Evolutionary conservation across 2,888 invertebrate species (phyloP), one percentile per base, ranked within the genome.

Genomic region (Copidosoma aretas): DNA sequence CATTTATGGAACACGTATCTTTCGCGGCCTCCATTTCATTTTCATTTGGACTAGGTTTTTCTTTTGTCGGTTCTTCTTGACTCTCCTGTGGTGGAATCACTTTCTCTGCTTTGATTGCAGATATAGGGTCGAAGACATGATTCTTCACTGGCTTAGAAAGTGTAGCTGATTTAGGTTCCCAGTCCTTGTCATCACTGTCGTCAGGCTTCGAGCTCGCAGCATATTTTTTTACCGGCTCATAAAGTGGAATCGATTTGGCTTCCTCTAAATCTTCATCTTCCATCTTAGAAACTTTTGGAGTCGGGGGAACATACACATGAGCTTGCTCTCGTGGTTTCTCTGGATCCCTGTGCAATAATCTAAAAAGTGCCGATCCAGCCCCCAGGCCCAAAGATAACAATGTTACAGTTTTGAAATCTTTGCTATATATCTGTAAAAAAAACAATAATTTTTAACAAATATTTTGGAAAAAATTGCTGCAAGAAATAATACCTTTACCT

Each of bases 321-420:
- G 92, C 92, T 85, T 93, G 93, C 19, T 83, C 87, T 77, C 86
- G 87, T 17, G 90, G 83, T 78, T 90, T 88, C 75, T 90, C 90
- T n/a, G 88, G 88, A 69, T 85, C 83, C 81, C 90, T 89, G 77
- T 91, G 87, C 46, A 91, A 82, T 68, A 92, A 80, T 72, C 92
- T 85, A 54, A 95, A 84, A 80, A 93, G 89, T 17, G 93, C 94
- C 80, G 91, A 88, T 10, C 94, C 94, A 71, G 88, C 86, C 51
- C 91, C 90, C 60, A 96, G 85, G 15, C 95, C 96, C 65, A 96
- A 84, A 57, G 90, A 90, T 76, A 90, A 89, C 32, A 96, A 86
- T 1, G 91, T 91, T 62, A 92, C 93, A 60, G 84, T 86, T 76
- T 87, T 86, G 62, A 96, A 85, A 56, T 87, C 83, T 67, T 87